Conservation (phyloP, 2,113 vertebrate genomes). For the Pelvicachromis taeniatus region DNA sequence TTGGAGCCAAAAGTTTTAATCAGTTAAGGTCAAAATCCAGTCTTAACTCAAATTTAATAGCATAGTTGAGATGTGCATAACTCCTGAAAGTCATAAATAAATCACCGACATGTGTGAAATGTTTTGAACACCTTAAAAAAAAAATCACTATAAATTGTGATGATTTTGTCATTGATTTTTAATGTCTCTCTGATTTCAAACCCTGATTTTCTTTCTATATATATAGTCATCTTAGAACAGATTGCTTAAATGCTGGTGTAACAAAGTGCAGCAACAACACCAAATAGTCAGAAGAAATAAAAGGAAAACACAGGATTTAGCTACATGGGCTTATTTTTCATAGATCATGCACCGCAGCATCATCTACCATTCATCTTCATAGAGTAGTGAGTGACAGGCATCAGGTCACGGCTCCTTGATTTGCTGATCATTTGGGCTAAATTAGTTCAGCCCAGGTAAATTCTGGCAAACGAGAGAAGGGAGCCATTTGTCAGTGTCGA, state of each 20-base stretch:
- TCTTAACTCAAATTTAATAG: background rate
- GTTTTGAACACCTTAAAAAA: background rate
- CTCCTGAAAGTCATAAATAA: background rate
- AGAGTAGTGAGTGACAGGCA: background rate
- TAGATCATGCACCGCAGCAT: background rate
- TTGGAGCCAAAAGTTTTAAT: background rate
- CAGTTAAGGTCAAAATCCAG: background rate
- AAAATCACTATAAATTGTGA: background rate
- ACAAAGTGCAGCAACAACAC: too few species aligned
- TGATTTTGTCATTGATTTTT: background rate
- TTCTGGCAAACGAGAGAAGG: background rate
- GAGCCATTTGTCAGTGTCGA: background rate
- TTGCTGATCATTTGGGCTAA: background rate
- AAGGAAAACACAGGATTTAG: background rate
- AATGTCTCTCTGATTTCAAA: background rate
- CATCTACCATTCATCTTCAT: background rate
- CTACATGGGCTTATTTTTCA: background rate
- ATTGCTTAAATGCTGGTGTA: too few species aligned
- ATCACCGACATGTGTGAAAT: background rate
- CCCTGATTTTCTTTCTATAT: background rate
- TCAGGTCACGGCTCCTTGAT: background rate
- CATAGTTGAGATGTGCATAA: background rate
- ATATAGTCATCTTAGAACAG: too few species aligned
- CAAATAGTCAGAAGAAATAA: background rate
- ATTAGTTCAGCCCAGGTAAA: background rate